Conservation (phyloP, 1,140 invertebrate species). For the Aphis craccivora region DNA sequence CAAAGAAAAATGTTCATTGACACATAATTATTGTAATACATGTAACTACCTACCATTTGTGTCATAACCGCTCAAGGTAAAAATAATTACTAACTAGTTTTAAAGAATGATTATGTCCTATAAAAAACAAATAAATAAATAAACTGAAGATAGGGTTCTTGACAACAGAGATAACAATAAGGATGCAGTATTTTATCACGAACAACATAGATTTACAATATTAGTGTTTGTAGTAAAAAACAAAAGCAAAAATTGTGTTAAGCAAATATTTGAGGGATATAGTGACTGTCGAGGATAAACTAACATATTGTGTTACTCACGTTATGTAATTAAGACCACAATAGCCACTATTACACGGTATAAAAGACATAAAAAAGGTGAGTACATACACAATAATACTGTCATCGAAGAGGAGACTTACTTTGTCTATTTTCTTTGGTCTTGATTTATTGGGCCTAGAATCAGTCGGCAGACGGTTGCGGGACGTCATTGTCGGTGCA, state of each 20-base stretch:
- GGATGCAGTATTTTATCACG: neutral
- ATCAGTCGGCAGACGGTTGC: neutral
- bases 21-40: neutral
- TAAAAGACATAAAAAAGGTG: neutral
- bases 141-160: neutral
- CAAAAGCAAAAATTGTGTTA: neutral
- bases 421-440: constrained; percentile 33
- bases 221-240: neutral
- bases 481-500: neutral
- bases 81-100: neutral
- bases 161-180: neutral
- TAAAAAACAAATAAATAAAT: neutral
- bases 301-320: neutral
- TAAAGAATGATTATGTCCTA: neutral
- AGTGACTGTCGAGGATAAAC: neutral
- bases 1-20: neutral
- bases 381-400: neutral
- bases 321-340: neutral
- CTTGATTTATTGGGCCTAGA: neutral
- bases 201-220: neutral
- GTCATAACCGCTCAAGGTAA: constrained; percentile 28
- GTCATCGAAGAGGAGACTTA: neutral
- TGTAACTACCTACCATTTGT: neutral
- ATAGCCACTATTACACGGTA: neutral
- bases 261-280: neutral